These are phyloP conservation scores for Napeogenes sylphis DNA, from an alignment of 2,888 invertebrate genomes.

Conservation along the genomic window DNA sequence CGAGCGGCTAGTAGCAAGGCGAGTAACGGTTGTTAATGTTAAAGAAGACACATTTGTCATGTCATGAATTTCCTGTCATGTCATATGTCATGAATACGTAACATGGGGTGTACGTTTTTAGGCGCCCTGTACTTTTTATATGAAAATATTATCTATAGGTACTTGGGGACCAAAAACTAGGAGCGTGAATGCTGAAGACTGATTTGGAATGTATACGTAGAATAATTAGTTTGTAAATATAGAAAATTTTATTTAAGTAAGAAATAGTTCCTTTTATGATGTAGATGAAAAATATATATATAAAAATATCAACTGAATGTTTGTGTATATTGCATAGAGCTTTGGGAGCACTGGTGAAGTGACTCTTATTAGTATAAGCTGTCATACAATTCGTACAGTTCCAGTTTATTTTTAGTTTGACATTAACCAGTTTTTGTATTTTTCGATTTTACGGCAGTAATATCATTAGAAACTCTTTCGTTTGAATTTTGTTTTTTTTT, in stretches of 20 bases:
- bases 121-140: constrained; percentile 22
- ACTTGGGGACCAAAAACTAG: constrained; percentile 39
- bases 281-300: constrained; percentile 17
- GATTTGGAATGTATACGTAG: constrained; percentile 64
- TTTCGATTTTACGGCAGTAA: neutral
- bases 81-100: no score
- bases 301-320: constrained; percentile 1
- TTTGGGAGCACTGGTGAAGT: no score
- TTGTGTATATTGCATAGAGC: neutral
- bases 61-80: constrained; percentile 22
- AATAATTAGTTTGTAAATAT: constrained; percentile 38
- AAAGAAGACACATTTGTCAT: constrained; percentile 38
- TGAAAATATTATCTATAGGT: constrained; percentile 34
- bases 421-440: no score
- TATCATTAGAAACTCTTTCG: no score
- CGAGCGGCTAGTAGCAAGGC: constrained; percentile 48
- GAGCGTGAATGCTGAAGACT: constrained; percentile 64
- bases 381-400: no score
- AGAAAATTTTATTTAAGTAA: constrained; percentile 33
- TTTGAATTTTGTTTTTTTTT: no score
- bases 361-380: no score
- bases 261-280: constrained; percentile 41
- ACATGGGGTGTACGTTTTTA: no score
- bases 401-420: no score
- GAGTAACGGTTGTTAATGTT: constrained; percentile 51